Base-by-base conservation (phyloP, 1,140 invertebrate species). In the Orius laevigatus region DNA sequence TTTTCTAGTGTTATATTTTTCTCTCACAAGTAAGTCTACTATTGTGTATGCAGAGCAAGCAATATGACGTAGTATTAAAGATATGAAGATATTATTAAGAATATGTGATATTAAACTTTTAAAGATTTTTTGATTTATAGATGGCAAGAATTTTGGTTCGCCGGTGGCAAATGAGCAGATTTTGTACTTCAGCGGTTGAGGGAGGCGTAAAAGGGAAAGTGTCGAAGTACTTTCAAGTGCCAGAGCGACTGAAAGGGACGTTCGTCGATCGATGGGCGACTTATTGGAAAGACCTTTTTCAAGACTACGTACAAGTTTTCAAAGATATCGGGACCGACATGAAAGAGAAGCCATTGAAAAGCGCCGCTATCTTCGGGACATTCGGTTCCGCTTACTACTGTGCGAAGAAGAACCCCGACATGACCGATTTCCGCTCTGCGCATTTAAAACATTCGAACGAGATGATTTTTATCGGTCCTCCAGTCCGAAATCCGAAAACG, bases 401-500 rank as follows among this genome's bases (percentile, higher is more conserved):
- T 34, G 54, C 59, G 3, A 66, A 62, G 52, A 66, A 70, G 16
- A 86, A 84, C 66, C 82, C 84, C 12, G 66, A 70, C 56, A 75
- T 80, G 61, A 54, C 61, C 1, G 66, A 67, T 56, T 86, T 77
- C 57, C 65, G 68, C 51, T 68, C 76, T 54, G 62, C 70, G 44
- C 53, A 81, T 20, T 60, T 76, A 25, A 62, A 66, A 55, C 68
- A 69, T 53, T 63, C 64, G 5, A 77, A 78, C 56, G 71, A 79
- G 50, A 58, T 86, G 31, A 66, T 73, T n/a, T 64, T 78, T 42
- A 70, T 88, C 10, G 70, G 74, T 45, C 68, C 75, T 48, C 53
- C 64, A 0, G 70, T 79, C 53, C 70, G 75, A 31, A 89, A 85
- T 67, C 72, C 73, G 33, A 61, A 62, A 41, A 70, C 80, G n/a